Evolutionary conservation across 2,888 invertebrate genomes (phyloP).

Genomic region (Drosophila birchii): DNA sequence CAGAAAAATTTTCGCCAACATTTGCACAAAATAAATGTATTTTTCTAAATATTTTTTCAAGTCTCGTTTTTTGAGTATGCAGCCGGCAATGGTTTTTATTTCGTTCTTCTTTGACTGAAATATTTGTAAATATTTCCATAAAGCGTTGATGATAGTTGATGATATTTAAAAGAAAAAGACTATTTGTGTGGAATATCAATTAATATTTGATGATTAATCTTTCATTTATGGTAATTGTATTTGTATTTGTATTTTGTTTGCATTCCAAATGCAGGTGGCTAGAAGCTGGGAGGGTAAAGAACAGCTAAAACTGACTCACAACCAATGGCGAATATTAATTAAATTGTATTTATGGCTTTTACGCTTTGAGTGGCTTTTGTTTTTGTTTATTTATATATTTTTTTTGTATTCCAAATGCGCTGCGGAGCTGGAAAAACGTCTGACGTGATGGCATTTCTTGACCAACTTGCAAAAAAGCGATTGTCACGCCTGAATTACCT

Average conservation of each 20-base stretch:
- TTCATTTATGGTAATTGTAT: constrained; percentile 3
- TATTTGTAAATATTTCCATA: constrained; percentile 23
- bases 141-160: constrained; percentile 7
- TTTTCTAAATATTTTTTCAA: constrained; percentile 25
- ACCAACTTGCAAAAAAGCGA: constrained; percentile 38
- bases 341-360: constrained; percentile 29
- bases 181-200: constrained; percentile 20
- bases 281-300: constrained; percentile 10
- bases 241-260: constrained; percentile 7
- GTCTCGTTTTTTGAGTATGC: neutral
- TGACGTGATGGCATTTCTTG: constrained; percentile 67
- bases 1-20: constrained; percentile 50
- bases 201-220: constrained; percentile 15
- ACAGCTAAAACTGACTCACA: constrained; percentile 19
- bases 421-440: constrained; percentile 31
- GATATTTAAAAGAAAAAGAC: neutral
- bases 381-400: constrained; percentile 4
- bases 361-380: constrained; percentile 4
- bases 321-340: constrained; percentile 29
- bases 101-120: constrained; percentile 9
- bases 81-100: constrained; percentile 32
- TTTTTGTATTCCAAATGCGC: constrained; percentile 42
- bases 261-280: constrained; percentile 18
- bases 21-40: constrained; percentile 39
- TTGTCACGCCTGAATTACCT: constrained; percentile 37